phyloP scores from a whole-genome alignment of 1,140 invertebrate genomes.

The Drosophila orosa region DNA sequence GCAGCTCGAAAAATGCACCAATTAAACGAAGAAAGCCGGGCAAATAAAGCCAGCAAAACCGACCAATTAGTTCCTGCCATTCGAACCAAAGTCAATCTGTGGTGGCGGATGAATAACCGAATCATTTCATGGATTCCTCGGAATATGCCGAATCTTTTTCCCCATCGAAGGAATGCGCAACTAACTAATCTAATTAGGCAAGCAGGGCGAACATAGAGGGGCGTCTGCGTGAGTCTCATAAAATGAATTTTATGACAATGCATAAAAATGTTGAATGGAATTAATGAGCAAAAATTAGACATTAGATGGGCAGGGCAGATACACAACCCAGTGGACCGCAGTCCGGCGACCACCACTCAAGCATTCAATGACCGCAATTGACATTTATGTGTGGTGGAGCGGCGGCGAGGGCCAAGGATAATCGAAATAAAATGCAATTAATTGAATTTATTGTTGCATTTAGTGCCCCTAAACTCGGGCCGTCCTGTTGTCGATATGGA shows the following conservation, averaged over 20 bases:
- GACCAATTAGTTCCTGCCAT: slow-evolving; percentile 34
- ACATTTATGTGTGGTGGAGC: slow-evolving; percentile 61
- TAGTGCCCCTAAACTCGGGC: slow-evolving; percentile 26
- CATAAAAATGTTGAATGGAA: slow-evolving; percentile 80
- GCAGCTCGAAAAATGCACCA: slow-evolving; percentile 28
- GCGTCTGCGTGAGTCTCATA: slow-evolving; percentile 51
- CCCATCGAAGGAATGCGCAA: slow-evolving; percentile 49
- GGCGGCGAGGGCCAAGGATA: slow-evolving; percentile 34
- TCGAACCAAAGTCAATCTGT: slow-evolving; percentile 28
- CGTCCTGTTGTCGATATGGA: not conserved
- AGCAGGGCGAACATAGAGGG: slow-evolving; percentile 27
- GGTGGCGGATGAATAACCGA: not conserved
- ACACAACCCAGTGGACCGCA: not conserved
- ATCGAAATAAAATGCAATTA: slow-evolving; percentile 83
- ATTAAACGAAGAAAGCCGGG: slow-evolving; percentile 36
- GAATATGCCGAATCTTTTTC: slow-evolving; percentile 34
- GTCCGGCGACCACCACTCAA: slow-evolving; percentile 37
- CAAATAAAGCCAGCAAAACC: slow-evolving; percentile 24
- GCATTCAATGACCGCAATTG: slow-evolving; percentile 75
- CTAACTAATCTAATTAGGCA: slow-evolving; percentile 78
- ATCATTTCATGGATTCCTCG: slow-evolving; percentile 9
- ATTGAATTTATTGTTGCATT: slow-evolving; percentile 80
- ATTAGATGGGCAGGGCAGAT: slow-evolving; percentile 38
- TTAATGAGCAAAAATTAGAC: slow-evolving; percentile 82
- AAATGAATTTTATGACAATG: slow-evolving; percentile 82